These are phyloP conservation scores for Hydrotaea diabolus DNA, from an alignment of 2,888 invertebrate species.

Conservation along the genomic window DNA sequence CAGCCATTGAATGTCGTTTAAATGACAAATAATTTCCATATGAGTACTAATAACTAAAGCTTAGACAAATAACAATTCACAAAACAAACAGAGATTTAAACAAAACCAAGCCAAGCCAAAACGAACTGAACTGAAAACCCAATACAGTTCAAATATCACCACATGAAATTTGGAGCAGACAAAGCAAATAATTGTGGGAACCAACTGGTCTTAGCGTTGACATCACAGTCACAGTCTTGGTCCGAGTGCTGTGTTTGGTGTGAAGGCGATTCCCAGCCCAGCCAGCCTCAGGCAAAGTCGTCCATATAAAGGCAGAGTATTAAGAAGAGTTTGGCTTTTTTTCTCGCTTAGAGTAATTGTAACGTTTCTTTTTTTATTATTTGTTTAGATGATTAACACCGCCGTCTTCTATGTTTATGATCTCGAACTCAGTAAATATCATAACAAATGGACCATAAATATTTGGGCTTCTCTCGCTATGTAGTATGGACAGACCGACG, in stretches of 20 bases:
- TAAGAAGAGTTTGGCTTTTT: background rate
- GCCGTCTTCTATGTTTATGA: constrained; percentile 49
- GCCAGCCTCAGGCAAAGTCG: background rate
- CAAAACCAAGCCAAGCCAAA: constrained; percentile 4
- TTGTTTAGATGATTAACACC: constrained; percentile 76
- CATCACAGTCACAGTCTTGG: background rate
- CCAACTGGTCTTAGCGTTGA: constrained; percentile 16
- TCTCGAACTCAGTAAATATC: constrained; percentile 58
- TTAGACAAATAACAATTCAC: constrained; percentile 33
- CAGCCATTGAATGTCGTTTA: constrained; percentile 16
- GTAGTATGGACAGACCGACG: background rate
- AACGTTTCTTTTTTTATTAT: constrained; percentile 70
- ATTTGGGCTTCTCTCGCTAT: too few species aligned
- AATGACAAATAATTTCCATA: constrained; percentile 45
- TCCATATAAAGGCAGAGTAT: constrained; percentile 1
- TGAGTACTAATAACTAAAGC: constrained; percentile 54
- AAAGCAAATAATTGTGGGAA: constrained; percentile 65
- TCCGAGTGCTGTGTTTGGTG: background rate
- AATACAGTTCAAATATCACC: background rate
- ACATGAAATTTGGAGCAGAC: constrained; percentile 56
- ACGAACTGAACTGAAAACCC: background rate
- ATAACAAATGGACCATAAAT: constrained; percentile 77
- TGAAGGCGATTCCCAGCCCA: constrained; percentile 17
- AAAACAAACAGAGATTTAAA: background rate
- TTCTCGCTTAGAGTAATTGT: constrained; percentile 72